phyloP scores from a whole-genome alignment of 2,888 invertebrate species.

The Ophion slaviceki region DNA sequence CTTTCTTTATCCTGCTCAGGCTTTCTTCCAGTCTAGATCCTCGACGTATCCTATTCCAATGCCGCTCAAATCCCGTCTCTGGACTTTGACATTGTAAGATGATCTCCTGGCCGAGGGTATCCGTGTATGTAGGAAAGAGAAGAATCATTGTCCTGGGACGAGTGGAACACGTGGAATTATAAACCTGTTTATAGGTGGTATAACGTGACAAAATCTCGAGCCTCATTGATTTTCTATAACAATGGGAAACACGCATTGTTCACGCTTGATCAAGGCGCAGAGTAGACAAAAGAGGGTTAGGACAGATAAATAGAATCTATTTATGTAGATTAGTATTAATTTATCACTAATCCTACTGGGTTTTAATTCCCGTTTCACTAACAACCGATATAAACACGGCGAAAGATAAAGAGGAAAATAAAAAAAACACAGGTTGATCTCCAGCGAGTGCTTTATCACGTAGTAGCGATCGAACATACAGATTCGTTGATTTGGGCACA shows the following conservation, averaged over 20 bases:
- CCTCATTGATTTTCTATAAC: conserved; percentile 58
- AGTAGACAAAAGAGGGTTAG: background rate
- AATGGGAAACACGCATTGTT: conserved; percentile 31
- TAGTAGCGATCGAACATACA: background rate
- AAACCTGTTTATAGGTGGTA: background rate
- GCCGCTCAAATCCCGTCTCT: background rate
- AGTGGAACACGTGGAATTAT: conserved; percentile 56
- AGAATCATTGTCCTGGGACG: background rate
- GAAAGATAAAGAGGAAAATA: background rate
- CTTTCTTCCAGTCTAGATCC: background rate
- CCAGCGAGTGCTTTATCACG: conserved; percentile 19
- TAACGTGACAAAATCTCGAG: conserved; percentile 20
- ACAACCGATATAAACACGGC: background rate
- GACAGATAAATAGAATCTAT: background rate
- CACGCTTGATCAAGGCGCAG: background rate
- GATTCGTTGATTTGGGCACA: background rate
- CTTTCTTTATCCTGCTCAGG: background rate
- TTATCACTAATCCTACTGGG: background rate
- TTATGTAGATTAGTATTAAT: background rate
- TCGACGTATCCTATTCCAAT: background rate
- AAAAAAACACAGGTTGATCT: conserved; percentile 1
- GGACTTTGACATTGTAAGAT: background rate
- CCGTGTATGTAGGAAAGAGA: background rate
- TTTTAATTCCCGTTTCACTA: background rate
- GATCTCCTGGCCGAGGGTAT: background rate